phyloP scores from a whole-genome alignment of 1,140 invertebrate genomes.

The Nebria ingens region DNA sequence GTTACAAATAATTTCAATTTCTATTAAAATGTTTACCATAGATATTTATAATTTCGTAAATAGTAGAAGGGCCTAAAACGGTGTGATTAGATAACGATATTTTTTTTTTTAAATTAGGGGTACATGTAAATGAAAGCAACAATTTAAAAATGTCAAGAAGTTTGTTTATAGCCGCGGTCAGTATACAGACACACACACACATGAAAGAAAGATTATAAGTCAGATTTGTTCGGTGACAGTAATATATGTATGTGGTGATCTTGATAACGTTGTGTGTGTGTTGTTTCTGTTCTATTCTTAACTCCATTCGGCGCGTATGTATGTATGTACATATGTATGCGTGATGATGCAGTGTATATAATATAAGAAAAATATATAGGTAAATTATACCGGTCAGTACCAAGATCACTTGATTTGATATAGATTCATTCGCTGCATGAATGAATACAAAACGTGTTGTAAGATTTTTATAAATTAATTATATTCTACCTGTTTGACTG shows the following conservation, averaged over 20 bases:
- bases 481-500: not conserved
- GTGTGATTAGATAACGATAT: too few species aligned
- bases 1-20: too few species aligned
- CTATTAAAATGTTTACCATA: too few species aligned
- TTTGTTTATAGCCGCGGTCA: not conserved
- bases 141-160: constrained; percentile 1
- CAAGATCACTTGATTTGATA: not conserved
- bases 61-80: too few species aligned
- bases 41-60: too few species aligned
- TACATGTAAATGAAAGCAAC: constrained; percentile 11
- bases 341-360: not conserved
- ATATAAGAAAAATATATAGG: not conserved
- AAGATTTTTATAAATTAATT: constrained; percentile 1
- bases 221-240: not conserved
- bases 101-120: too few species aligned
- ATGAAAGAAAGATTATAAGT: not conserved
- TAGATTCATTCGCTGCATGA: not conserved
- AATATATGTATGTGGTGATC: not conserved
- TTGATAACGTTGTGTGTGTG: constrained; percentile 1
- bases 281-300: not conserved
- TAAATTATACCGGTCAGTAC: not conserved
- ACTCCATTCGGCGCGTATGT: too few species aligned
- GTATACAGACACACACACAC: too few species aligned
- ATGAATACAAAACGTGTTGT: not conserved
- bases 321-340: too few species aligned